phyloP scores from a whole-genome alignment of 2,113 vertebrate genomes.

The Murina feae region DNA sequence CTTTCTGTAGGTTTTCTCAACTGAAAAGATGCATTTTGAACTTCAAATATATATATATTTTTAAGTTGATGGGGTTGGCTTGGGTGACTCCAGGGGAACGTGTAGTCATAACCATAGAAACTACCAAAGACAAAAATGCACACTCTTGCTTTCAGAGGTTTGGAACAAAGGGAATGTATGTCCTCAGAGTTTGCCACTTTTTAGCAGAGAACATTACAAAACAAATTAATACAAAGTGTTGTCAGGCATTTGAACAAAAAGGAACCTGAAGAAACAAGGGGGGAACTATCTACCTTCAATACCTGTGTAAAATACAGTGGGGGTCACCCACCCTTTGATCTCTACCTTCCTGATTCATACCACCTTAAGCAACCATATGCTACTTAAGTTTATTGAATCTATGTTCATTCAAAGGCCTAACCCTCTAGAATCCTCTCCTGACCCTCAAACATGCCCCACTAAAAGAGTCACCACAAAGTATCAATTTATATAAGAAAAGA shows the following conservation, averaged over 20 bases:
- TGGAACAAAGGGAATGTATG: not conserved
- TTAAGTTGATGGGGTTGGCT: not conserved
- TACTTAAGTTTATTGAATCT: not conserved
- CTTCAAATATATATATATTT: not conserved
- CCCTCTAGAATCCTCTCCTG: not conserved
- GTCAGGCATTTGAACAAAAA: not conserved
- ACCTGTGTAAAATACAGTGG: not conserved
- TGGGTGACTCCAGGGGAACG: not conserved
- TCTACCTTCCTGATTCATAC: not conserved
- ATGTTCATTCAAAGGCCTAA: not conserved
- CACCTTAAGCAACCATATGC: not conserved
- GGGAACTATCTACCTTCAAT: not conserved
- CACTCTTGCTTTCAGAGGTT: not conserved
- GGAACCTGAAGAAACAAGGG: not conserved
- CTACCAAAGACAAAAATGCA: not conserved
- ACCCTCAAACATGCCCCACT: not conserved
- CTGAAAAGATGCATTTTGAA: slow-evolving; percentile 7
- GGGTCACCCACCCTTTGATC: not conserved
- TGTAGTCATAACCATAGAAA: not conserved
- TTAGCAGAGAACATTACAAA: not conserved
- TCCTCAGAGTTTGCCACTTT: not conserved
- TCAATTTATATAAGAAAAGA: not conserved
- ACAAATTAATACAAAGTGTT: not conserved
- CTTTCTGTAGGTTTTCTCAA: not conserved
- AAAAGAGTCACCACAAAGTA: not conserved